Conservation (phyloP, 2,888 invertebrate species). For the Dascillus cervinus region DNA sequence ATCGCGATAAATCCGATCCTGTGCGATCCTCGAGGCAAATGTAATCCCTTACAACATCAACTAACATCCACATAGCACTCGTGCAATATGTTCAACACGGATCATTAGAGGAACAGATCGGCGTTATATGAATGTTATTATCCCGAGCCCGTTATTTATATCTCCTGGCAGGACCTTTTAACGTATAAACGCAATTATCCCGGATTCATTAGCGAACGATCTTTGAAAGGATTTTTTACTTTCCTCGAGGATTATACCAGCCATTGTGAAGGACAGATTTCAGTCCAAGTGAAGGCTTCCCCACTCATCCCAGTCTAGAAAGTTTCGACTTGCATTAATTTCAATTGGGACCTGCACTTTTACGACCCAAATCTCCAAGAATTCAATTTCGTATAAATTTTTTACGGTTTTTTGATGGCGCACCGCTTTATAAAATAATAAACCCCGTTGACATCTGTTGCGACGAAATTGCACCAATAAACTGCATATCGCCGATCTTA, state of each 20-base stretch:
- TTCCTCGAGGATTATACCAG: no score
- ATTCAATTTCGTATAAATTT: slow-evolving; percentile 7
- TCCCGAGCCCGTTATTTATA: slow-evolving; percentile 25
- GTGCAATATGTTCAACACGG: slow-evolving; percentile 26
- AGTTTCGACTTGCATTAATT: no score
- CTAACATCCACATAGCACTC: slow-evolving; percentile 17
- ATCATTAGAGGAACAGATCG: slow-evolving; percentile 31
- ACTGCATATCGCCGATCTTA: slow-evolving; percentile 18
- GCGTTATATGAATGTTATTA: slow-evolving; percentile 28
- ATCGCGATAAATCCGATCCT: slow-evolving; percentile 4
- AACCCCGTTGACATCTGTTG: slow-evolving; percentile 21
- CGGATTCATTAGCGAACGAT: slow-evolving; percentile 23
- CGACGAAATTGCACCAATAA: slow-evolving; percentile 18
- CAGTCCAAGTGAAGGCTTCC: no score
- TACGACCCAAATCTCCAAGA: no score
- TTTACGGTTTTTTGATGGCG: slow-evolving; percentile 16
- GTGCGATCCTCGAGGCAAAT: slow-evolving; percentile 11
- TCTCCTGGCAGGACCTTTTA: slow-evolving; percentile 20
- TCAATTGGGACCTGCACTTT: no score
- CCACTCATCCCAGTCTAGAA: no score
- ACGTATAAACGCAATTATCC: slow-evolving; percentile 20
- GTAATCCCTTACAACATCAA: slow-evolving; percentile 15
- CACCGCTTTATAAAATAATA: slow-evolving; percentile 20
- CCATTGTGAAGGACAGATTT: no score
- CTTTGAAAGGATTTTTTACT: no score